These are phyloP conservation scores for Acropora yongei DNA, from an alignment of 64 coral and sea anemone genomes.

Conservation along the genomic window DNA sequence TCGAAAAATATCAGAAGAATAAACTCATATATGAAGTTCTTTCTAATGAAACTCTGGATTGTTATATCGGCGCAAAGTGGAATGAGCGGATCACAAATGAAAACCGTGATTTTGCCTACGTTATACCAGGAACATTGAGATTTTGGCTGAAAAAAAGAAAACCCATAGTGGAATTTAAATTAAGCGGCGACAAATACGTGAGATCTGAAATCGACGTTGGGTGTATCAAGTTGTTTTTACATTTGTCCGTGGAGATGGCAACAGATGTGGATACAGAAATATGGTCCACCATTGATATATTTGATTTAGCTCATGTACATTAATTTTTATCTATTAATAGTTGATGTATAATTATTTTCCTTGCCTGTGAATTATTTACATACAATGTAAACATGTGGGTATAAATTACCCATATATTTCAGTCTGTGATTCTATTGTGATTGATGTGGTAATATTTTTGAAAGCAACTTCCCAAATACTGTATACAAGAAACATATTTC, in stretches of 20 bases:
- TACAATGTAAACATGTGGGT: conserved; percentile 21
- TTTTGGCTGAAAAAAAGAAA: conserved; percentile 28
- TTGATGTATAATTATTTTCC: background rate
- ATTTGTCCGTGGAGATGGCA: conserved; percentile 70
- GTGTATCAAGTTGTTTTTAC: background rate
- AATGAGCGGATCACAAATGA: too few relatives aligned
- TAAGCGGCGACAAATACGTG: too few relatives aligned
- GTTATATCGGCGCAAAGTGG: too few relatives aligned
- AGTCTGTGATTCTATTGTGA: too few relatives aligned
- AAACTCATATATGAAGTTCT: too few relatives aligned
- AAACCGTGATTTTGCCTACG: too few relatives aligned
- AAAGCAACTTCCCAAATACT: too few relatives aligned
- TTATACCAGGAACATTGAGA: background rate
- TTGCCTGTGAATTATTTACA: conserved; percentile 18
- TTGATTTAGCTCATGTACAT: background rate
- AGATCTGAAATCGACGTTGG: too few relatives aligned
- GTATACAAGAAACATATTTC: background rate
- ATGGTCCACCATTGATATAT: background rate
- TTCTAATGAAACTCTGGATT: background rate
- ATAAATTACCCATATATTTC: background rate
- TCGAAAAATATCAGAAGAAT: too few relatives aligned
- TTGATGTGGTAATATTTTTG: too few relatives aligned
- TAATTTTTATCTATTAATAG: background rate
- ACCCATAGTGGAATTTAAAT: background rate
- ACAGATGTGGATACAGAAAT: conserved; percentile 35